Evolutionary conservation across 2,888 invertebrate species (phyloP).

Genomic region (Camponotus fellah): DNA sequence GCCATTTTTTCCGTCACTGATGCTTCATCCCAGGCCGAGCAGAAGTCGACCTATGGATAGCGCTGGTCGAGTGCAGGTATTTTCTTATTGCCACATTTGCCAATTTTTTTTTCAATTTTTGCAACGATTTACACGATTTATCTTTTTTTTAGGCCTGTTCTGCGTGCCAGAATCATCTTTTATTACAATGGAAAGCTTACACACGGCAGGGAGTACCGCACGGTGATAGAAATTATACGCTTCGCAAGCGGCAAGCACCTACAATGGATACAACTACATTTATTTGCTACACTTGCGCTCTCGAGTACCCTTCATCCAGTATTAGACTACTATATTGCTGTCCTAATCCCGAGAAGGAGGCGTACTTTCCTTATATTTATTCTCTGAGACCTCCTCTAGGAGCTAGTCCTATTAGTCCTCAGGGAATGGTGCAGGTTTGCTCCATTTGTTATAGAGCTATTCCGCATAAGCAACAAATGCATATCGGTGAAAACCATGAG

Average conservation of each 20-base stretch:
- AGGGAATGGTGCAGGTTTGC: constrained; percentile 96
- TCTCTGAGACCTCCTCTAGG: constrained; percentile 93
- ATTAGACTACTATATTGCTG: constrained; percentile 94
- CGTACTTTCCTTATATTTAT: constrained; percentile 96
- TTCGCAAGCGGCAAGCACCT: constrained; percentile 92
- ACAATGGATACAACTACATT: constrained; percentile 90
- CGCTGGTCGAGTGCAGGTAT: constrained; percentile 88
- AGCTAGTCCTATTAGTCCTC: constrained; percentile 95
- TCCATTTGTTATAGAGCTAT: constrained; percentile 94
- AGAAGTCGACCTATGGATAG: constrained; percentile 95
- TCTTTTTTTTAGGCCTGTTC: constrained; percentile 90
- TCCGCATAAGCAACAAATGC: constrained; percentile 92
- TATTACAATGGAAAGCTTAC: constrained; percentile 95
- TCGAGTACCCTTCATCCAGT: constrained; percentile 92
- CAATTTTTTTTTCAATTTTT: not conserved
- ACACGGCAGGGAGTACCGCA: constrained; percentile 91
- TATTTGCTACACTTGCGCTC: constrained; percentile 96
- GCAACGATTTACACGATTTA: not conserved
- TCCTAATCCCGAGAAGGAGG: constrained; percentile 94
- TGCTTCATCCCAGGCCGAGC: constrained; percentile 94
- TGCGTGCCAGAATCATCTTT: constrained; percentile 94
- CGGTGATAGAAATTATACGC: constrained; percentile 92
- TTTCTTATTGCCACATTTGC: not conserved
- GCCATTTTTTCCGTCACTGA: constrained; percentile 90
- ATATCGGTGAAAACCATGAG: constrained; percentile 89